Evolutionary conservation across 1,140 invertebrate genomes (phyloP), one percentile per base, ranked within the genome.

Genomic region (Eumaeus atala): DNA sequence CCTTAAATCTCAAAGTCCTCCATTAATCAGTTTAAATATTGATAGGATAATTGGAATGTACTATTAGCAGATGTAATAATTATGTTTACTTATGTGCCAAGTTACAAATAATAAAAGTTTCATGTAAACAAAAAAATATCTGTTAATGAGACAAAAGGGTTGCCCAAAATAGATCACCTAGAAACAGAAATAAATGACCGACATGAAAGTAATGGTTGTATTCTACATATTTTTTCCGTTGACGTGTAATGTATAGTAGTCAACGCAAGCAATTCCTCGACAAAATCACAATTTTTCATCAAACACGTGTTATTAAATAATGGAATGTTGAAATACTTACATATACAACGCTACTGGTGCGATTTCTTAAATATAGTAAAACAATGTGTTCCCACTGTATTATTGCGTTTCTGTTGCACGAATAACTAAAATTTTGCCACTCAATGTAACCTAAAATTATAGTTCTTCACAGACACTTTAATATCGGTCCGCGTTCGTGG

Each of bases 401-500:
- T 62, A 58, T 61, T 70, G 58, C 48, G 51, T 48, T 58, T 70
- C 66, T 53, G 59, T 68, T 67, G 70, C 72, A 74, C 74, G 59
- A 60, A 66, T 70, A 68, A 64, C 62, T 57, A 54, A 54, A 44
- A 54, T 54, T 44, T 54, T 54, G 51, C 51, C 40, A 44, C 40
- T 44, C 70, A 76, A 70, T 78, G 76, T 84, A 84, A 84, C 81
- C 81, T 84, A 72, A 58, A 77, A 77, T 70, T 64, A 66, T 61
- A 69, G 48, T 66, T 65, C 63, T 59, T 66, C 70, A 77, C 68
- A 74, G 67, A 74, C 70, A 54, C 51, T 35, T 34, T 33, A 73
- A 67, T 56, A 66, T 54, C 64, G 54, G 59, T 56, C 57, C 72
- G 68, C 61, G 48, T 70, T 74, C 78, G 79, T 78, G 78, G 77